Evolutionary conservation across 2,113 vertebrate genomes (phyloP), one percentile per base, ranked within the genome.

Genomic region (Epinephelus fuscoguttatus): DNA sequence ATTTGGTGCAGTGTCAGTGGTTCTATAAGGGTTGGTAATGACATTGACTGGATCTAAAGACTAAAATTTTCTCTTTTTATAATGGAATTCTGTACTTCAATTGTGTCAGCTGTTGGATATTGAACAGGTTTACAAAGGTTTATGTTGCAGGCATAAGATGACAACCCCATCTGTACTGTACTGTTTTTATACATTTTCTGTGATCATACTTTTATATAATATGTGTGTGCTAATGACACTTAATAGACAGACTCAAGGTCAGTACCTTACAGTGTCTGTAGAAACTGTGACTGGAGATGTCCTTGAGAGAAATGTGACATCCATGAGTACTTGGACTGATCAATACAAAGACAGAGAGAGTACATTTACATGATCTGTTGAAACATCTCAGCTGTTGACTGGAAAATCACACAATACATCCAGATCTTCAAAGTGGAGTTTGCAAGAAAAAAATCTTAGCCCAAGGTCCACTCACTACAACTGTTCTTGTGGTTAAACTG

Each of bases 281-380:
- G 61, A 70, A 80, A 68, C 60, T 30, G 78, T 82, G 82, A 72
- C 82, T 75, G 67, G n/a, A 62, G 67, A 77, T 79, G 85, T 90
- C 90, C 86, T 89, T 89, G 68, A 82, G 79, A 90, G 69, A 76
- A 57, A 78, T 82, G 88, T 84, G 76, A 81, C 73, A 81, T 85
- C 70, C 70, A 78, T 23, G 68, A 77, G 73, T 64, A 52, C 40
- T 47, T 70, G 63, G 15, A 71, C 27, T 45, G 81, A 91, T 93
- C 87, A 70, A 87, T 90, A 84, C 59, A 70, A 53, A 74, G 67
- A 89, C 82, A 78, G 71, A 82, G 73, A 42, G 73, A 42, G 30
- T 64, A 47, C 67, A 56, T 79, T 76, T 81, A 15, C 81, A 78
- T 81, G 75, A 87, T 55, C 59, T 62, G 60, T 63, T 70, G 19